These are phyloP conservation scores for Craniophora ligustri DNA, from an alignment of 2,888 invertebrate genomes.

Conservation along the genomic window DNA sequence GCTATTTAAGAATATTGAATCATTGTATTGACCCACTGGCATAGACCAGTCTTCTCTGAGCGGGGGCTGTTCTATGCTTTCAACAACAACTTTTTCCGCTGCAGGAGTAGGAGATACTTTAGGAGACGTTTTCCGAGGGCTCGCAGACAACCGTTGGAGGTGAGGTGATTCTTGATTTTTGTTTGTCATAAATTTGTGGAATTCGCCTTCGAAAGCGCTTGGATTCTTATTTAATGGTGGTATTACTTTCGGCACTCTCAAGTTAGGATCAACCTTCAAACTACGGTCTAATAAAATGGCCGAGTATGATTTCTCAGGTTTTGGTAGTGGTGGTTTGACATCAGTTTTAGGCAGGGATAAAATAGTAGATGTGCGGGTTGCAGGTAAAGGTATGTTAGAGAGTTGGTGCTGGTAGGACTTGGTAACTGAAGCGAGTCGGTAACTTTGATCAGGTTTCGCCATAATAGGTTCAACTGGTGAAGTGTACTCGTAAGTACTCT, in stretches of 20 bases:
- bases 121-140: neutral
- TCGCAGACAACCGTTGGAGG: neutral
- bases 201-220: conserved; percentile 80
- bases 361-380: neutral
- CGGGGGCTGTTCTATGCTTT: conserved; percentile 46
- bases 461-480: conserved; percentile 74
- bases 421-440: conserved; percentile 20
- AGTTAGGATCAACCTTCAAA: conserved; percentile 30
- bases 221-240: conserved; percentile 78
- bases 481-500: conserved; percentile 65
- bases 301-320: conserved; percentile 40
- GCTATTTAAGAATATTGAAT: conserved; percentile 74
- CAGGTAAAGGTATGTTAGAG: conserved; percentile 5
- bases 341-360: conserved; percentile 29
- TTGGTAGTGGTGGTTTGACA: conserved; percentile 16
- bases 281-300: conserved; percentile 53
- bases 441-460: conserved; percentile 55
- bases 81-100: conserved; percentile 52
- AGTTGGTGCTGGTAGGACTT: conserved; percentile 14
- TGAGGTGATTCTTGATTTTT: neutral
- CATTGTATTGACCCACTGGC: conserved; percentile 81
- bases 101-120: conserved; percentile 16
- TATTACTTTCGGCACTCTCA: conserved; percentile 66
- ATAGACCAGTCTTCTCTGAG: conserved; percentile 58
- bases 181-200: conserved; percentile 77